Evolutionary conservation across 2,113 vertebrate genomes (phyloP).

Genomic region (Oryzias celebensis): DNA sequence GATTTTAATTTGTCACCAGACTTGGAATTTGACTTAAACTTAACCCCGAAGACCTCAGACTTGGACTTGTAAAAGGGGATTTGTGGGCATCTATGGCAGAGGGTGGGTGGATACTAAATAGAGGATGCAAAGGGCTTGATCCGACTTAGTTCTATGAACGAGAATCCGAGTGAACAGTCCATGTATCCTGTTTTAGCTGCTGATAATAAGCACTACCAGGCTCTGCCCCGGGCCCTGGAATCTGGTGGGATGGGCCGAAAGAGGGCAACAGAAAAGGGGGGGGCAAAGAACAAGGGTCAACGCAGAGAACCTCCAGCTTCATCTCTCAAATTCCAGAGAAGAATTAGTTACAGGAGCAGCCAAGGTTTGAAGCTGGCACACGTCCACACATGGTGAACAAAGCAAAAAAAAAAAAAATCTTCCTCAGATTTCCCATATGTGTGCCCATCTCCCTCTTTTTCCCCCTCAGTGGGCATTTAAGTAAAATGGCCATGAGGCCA

Average conservation of each 20-base stretch:
- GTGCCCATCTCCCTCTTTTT: slow-evolving; percentile 17
- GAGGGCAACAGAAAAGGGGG: slow-evolving; percentile 21
- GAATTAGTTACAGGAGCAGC: slow-evolving; percentile 52
- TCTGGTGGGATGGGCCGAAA: slow-evolving; percentile 54
- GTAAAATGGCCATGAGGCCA: slow-evolving; percentile 61
- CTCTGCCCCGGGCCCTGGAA: slow-evolving; percentile 72
- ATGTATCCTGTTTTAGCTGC: slow-evolving; percentile 71
- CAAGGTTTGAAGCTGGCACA: slow-evolving; percentile 53
- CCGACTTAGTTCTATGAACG: slow-evolving; percentile 66
- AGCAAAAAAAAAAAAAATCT: slow-evolving; percentile 35
- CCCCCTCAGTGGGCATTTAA: slow-evolving; percentile 45
- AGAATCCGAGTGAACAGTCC: slow-evolving; percentile 56
- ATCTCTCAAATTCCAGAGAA: slow-evolving; percentile 68
- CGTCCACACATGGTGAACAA: slow-evolving; percentile 47
- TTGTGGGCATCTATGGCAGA: too few species aligned
- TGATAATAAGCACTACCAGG: slow-evolving; percentile 74
- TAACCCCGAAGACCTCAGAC: too few species aligned
- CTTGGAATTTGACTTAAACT: too few species aligned
- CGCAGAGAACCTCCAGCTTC: slow-evolving; percentile 65
- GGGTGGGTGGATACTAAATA: slow-evolving; percentile 53
- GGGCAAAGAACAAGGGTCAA: slow-evolving; percentile 56
- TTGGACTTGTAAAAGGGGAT: too few species aligned
- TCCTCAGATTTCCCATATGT: slow-evolving; percentile 33
- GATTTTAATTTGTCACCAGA: too few species aligned
- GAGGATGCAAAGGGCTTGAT: slow-evolving; percentile 68